Evolutionary conservation across 2,888 invertebrate genomes (phyloP), one percentile per base, ranked within the genome.

Genomic region (Nezara viridula): DNA sequence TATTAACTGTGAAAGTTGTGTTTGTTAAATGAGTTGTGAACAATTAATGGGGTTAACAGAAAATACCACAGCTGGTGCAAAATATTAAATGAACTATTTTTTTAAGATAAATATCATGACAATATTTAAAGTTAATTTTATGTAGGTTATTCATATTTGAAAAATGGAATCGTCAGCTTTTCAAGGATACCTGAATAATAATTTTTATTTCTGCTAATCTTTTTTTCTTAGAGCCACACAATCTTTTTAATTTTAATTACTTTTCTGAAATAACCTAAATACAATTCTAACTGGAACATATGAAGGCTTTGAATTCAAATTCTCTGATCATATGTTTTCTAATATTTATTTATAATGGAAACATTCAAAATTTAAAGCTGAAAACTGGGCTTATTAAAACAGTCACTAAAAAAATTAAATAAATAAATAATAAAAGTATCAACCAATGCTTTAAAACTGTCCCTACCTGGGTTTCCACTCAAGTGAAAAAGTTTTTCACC

Each of bases 21-120:
- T 86, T 52, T 55, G 55, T 86, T 55, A 24, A 40, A 37, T 40
- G 86, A 55, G 40, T 86, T 44, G 81, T 81, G 44, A 32, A 73
- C 32, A 73, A 37, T 19, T 73, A 73, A 37, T 73, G 37, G 37
- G 32, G 32, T 19, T 4, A 37, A 73, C 19, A 19, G 19, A 73
- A 73, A 73, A 73, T 73, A 73, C 32, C 37, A 16, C 66, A 73
- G 66, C 66, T 73, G 66, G 32, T 73, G 66, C 16, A 73, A 73
- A 32, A 21, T 27, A 60, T 27, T 27, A 16, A 27, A 5, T 32
- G 32, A 21, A 37, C 19, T 73, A 73, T 19, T 32, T 27, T 73
- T 66, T 37, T 73, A 21, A 37, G 37, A 73, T 21, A 19, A 37
- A 73, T 2, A 73, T 73, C 19, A 32, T 32, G 32, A 73, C 27